Base-by-base conservation (phyloP, 2,888 invertebrate genomes). In the Drosophila tripunctata region DNA sequence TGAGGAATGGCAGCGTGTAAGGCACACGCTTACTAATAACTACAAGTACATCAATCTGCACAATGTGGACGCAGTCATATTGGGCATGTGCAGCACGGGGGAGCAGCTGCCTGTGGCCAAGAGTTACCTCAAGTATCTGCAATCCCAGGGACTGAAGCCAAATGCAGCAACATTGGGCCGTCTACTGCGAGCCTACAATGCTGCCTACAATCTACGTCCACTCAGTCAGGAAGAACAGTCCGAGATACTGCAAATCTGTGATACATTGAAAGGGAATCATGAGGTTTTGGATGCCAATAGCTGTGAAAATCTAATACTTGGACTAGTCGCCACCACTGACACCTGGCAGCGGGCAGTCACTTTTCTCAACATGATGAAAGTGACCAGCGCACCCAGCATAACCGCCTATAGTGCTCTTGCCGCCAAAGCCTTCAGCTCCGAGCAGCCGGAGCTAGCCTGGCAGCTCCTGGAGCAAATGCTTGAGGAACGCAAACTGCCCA, bases 291-390 rank as follows among this genome's bases (percentile, higher is more conserved):
- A 96, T 90, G 90, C 90, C 12, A 86, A 83, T 2, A 94, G 94
- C 14, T 93, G 93, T 77, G 94, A 94, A 81, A 91, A 91, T 83
- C 89, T 95, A 4, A 92, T 96, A 56, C 90, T 91, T 63, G 95
- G 93, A 0, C 88, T 97, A 2, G 94, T 94, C 70, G 82, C 93
- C 15, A 95, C 96, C 19, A 95, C 95, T 6, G 89, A 92, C 55
- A 91, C 93, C 70, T 96, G 95, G 95, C 92, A 92, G 74, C 93
- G 94, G 60, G 93, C 93, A 35, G 51, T 94, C 0, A 92, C 93
- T 70, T 90, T 95, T 10, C 88, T 95, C 19, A 92, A 94, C 47
- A 93, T 94, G 86, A 92, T 94, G 45, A 92, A 93, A 84, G 38
- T 93, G 7, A 92, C 92, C 55, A 83, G 52, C n/a, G 88, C 81